These are phyloP conservation scores for Haemorhous mexicanus DNA, from an alignment of 2,113 vertebrate species.

Conservation along the genomic window DNA sequence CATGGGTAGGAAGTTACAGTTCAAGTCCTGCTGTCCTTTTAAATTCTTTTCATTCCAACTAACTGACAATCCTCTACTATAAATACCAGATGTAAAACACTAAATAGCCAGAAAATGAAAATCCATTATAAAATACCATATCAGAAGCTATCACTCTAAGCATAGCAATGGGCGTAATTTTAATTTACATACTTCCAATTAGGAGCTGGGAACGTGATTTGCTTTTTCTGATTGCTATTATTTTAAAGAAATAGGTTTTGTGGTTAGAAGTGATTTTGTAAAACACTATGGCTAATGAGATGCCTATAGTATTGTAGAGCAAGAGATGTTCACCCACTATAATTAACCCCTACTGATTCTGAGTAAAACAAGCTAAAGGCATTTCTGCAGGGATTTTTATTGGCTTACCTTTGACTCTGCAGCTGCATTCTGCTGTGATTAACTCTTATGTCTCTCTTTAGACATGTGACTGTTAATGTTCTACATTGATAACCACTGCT, in stretches of 20 bases:
- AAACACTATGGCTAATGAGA: neutral
- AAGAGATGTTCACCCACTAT: neutral
- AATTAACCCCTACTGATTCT: neutral
- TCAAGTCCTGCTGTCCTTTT: neutral
- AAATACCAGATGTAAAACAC: conserved; percentile 1
- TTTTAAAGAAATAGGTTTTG: neutral
- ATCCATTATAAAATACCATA: neutral
- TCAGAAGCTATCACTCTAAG: neutral
- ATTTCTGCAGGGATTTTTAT: neutral
- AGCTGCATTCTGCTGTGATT: neutral
- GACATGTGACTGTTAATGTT: neutral
- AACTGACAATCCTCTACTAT: neutral
- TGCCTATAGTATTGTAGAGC: neutral
- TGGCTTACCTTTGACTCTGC: neutral
- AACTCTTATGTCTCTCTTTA: neutral
- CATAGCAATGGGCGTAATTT: neutral
- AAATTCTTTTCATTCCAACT: neutral
- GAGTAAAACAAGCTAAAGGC: neutral
- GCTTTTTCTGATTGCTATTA: neutral
- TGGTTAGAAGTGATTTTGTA: neutral
- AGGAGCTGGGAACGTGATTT: neutral
- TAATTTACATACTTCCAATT: neutral
- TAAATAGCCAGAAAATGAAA: conserved; percentile 19
- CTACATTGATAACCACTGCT: neutral
- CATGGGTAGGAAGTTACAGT: neutral